Evolutionary conservation across 2,888 invertebrate species (phyloP).

Genomic region (Schrankia costaestrigalis): DNA sequence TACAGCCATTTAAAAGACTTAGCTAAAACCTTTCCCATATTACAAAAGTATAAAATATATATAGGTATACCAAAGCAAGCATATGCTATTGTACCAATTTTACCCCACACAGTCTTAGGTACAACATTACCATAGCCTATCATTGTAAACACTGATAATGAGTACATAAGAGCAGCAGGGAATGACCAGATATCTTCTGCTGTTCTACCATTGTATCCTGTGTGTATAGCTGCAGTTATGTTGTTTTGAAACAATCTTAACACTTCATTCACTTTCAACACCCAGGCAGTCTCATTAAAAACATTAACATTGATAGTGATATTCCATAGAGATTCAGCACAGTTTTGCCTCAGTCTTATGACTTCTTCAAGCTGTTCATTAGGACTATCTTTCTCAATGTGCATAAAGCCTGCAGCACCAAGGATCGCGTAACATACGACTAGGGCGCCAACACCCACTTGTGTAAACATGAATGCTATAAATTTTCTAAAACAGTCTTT

Average conservation of each 20-base stretch:
- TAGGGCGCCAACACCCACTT: slow-evolving; percentile 93
- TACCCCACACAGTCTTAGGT: slow-evolving; percentile 90
- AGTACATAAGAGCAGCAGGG: slow-evolving; percentile 93
- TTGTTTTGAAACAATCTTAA: slow-evolving; percentile 84
- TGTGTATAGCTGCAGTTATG: slow-evolving; percentile 83
- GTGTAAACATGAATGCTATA: slow-evolving; percentile 95
- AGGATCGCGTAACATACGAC: slow-evolving; percentile 93
- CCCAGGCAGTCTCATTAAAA: slow-evolving; percentile 85
- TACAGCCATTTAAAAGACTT: slow-evolving; percentile 90
- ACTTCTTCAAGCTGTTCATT: slow-evolving; percentile 75
- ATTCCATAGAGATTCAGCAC: slow-evolving; percentile 84
- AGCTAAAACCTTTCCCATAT: slow-evolving; percentile 93
- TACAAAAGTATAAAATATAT: slow-evolving; percentile 92
- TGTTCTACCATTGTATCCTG: slow-evolving; percentile 86
- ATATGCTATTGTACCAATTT: slow-evolving; percentile 91
- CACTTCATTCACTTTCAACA: slow-evolving; percentile 80
- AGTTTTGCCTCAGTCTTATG: slow-evolving; percentile 73
- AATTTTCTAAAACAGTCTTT: slow-evolving; percentile 93
- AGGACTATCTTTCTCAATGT: slow-evolving; percentile 85
- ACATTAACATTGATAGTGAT: slow-evolving; percentile 84
- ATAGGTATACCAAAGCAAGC: slow-evolving; percentile 93
- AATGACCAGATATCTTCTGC: slow-evolving; percentile 90
- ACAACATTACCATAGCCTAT: slow-evolving; percentile 94
- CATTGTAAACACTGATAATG: slow-evolving; percentile 94
- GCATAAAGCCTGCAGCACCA: slow-evolving; percentile 90